Base-by-base conservation (phyloP, 2,797 vertebrate genomes). In the Odontamblyopus lacepedii region DNA sequence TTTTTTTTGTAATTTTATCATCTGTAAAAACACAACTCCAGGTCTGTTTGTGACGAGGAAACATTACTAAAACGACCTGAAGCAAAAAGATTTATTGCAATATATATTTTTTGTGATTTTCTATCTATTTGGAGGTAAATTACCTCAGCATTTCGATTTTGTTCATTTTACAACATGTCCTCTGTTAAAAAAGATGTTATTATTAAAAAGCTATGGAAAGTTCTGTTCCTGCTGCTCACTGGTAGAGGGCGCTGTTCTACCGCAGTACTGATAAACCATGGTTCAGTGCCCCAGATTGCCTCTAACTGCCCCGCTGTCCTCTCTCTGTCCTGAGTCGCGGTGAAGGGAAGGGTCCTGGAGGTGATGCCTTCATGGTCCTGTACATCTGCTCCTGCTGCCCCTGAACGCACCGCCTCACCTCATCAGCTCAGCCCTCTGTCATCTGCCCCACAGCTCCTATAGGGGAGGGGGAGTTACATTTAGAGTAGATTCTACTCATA, bases 301-400 rank as follows among this genome's bases (percentile, higher is more conserved):
- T 56, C 26, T 38, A 77, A 81, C 78, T 74, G 76, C 71, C 62
- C 62, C 35, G 11, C 0, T 44, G 62, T 41, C 35, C 62, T 67
- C 76, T 79, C 75, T 41, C 18, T 23, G 76, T 67, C 73, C 71
- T 62, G 62, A 1, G 44, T 4, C 13, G 4, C 44, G 3, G 44
- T 16, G 44, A 16, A 48, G 44, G 13, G 44, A 48, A 48, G 44
- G 7, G 65, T 79, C 77, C 69, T 64, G 27, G 63, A 51, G 77
- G 35, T 13, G 68, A 55, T 70, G 29, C 57, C 71, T 72, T 72
- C 26, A 61, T 70, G 71, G 82, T 75, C 4, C 32, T 19, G 60
- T 61, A 73, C 69, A 78, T 83, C 80, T 82, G 78, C 72, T 81
- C 68, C 13, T 56, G 70, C 67, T 73, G 74, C 74, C 76, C 71